Percentiles rank a stretch among this genome's conserved stretches.
Evolutionary conservation across 2,113 vertebrate species (phyloP).

Genomic region (Acrocephalus kingi): DNA sequence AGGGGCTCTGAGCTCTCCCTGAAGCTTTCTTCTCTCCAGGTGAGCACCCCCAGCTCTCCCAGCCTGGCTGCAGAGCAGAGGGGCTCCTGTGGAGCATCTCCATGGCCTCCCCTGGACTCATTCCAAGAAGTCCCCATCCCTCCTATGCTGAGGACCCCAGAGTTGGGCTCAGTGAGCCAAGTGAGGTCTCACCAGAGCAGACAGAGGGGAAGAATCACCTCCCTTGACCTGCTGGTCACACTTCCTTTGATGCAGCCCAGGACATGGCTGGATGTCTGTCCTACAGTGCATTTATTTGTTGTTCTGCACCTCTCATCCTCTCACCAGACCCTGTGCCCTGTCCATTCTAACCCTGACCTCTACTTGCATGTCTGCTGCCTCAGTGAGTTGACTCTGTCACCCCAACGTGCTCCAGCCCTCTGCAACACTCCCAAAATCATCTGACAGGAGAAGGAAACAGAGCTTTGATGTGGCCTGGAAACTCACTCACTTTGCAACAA

Average conservation of each 20-base stretch:
- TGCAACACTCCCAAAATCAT: background rate
- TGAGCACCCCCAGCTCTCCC: background rate
- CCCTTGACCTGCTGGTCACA: background rate
- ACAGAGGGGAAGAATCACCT: background rate
- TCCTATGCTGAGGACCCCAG: fast-evolving
- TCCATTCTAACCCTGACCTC: background rate
- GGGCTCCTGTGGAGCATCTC: background rate
- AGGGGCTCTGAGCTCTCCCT: background rate
- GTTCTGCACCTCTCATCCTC: background rate
- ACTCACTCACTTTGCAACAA: background rate
- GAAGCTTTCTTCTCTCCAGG: background rate
- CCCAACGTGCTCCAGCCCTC: background rate
- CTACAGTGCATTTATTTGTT: background rate
- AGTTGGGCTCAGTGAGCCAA: background rate
- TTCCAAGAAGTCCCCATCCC: background rate
- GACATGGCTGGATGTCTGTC: background rate
- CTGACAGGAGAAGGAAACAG: background rate
- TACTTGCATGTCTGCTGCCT: background rate
- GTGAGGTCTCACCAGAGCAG: background rate
- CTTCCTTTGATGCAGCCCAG: background rate
- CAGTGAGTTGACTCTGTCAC: background rate
- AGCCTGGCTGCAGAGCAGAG: background rate
- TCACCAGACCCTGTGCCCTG: background rate
- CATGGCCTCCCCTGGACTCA: background rate
- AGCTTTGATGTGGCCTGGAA: background rate